Percentiles rank a stretch among this genome's conserved stretches.
Evolutionary conservation across 2,113 vertebrate genomes (phyloP).

Genomic region (Solenodon paradoxus): DNA sequence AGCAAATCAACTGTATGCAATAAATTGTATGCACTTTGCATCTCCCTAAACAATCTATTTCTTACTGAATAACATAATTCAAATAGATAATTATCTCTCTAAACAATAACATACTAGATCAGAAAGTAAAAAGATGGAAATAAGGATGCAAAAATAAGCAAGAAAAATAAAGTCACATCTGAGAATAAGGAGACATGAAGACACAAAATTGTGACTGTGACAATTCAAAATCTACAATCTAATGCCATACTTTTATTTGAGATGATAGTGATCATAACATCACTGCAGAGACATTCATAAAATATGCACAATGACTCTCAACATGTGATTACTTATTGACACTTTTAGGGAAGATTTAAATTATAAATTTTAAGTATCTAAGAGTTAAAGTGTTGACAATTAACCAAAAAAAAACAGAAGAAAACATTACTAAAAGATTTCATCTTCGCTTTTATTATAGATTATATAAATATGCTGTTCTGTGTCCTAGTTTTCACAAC

Average conservation of each 20-base stretch:
- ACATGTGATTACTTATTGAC: background rate
- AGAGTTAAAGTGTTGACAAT: background rate
- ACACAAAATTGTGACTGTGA: background rate
- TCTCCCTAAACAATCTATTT: background rate
- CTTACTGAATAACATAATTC: background rate
- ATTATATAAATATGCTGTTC: background rate
- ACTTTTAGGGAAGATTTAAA: constrained; percentile 5
- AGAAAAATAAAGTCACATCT: background rate
- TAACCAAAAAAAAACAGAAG: background rate
- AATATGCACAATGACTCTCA: background rate
- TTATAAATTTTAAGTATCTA: background rate
- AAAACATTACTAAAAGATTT: background rate
- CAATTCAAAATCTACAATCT: background rate
- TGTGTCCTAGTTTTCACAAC: background rate
- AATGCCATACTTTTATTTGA: background rate
- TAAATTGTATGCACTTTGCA: background rate
- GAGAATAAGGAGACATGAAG: background rate
- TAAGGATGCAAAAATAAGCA: background rate
- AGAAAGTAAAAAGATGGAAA: background rate
- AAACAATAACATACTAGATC: background rate
- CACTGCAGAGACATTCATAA: background rate
- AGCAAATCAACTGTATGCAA: background rate
- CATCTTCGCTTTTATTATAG: background rate
- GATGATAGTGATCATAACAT: background rate
- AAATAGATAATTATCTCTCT: background rate